These are phyloP conservation scores for Tyria jacobaeae DNA, from an alignment of 2,888 invertebrate genomes.

Conservation along the genomic window DNA sequence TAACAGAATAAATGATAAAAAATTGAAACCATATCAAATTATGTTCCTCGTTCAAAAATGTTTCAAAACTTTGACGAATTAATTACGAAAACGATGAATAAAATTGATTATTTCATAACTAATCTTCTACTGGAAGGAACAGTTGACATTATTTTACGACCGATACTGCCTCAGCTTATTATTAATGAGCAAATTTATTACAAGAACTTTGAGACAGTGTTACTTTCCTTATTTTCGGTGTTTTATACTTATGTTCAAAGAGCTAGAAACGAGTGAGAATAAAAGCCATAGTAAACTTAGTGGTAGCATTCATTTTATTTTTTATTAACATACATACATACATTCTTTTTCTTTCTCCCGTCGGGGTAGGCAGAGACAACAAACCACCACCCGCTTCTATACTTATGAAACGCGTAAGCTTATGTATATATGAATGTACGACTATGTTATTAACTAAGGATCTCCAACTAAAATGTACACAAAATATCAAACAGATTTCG, in stretches of 20 bases:
- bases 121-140: slow-evolving; percentile 8
- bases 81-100: slow-evolving; percentile 14
- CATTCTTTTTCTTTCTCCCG: too few relatives aligned
- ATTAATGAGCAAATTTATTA: slow-evolving; percentile 20
- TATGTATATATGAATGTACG: too few relatives aligned
- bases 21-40: not conserved
- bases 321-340: too few relatives aligned
- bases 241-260: not conserved
- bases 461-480: too few relatives aligned
- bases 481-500: too few relatives aligned
- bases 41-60: not conserved
- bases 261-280: not conserved
- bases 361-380: too few relatives aligned
- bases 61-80: slow-evolving; percentile 8
- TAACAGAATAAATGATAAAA: too few relatives aligned
- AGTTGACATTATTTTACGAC: slow-evolving; percentile 15
- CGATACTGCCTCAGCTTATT: slow-evolving; percentile 16
- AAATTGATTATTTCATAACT: slow-evolving; percentile 17
- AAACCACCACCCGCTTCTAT: too few relatives aligned
- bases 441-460: too few relatives aligned
- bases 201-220: slow-evolving; percentile 13
- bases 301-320: too few relatives aligned
- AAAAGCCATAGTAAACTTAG: too few relatives aligned
- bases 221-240: slow-evolving; percentile 7
- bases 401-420: too few relatives aligned